These are phyloP conservation scores for Acanthococcus lagerstroemiae DNA, from an alignment of 2,888 invertebrate species.

Conservation along the genomic window DNA sequence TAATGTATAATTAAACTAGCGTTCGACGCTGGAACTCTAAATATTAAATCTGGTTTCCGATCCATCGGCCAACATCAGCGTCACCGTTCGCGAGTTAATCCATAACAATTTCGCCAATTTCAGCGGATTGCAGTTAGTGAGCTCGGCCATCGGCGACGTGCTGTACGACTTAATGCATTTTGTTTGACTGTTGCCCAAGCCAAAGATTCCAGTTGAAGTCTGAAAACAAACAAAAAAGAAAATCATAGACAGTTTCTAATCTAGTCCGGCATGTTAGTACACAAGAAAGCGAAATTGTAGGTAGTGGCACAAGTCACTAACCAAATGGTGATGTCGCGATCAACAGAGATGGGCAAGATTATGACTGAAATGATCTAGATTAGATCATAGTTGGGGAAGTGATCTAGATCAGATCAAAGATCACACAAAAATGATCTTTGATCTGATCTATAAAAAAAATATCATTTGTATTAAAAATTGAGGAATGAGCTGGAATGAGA, in stretches of 20 bases:
- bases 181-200: conserved; percentile 92
- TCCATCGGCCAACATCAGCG: conserved; percentile 90
- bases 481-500: too few species aligned
- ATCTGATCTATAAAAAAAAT: too few species aligned
- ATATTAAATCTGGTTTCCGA: conserved; percentile 79
- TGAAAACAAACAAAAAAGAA: conserved; percentile 41
- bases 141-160: conserved; percentile 83
- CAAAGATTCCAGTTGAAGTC: conserved; percentile 82
- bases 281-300: too few species aligned
- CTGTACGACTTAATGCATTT: conserved; percentile 92
- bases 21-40: conserved; percentile 42
- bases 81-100: conserved; percentile 87
- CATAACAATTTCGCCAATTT: conserved; percentile 85
- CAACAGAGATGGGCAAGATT: too few species aligned
- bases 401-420: neutral
- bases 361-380: too few species aligned
- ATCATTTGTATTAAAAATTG: too few species aligned
- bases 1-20: neutral
- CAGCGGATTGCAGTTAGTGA: conserved; percentile 74
- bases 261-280: too few species aligned
- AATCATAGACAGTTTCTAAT: conserved; percentile 20
- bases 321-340: too few species aligned
- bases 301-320: too few species aligned
- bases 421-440: conserved; percentile 31
- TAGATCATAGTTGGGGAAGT: too few species aligned